Conservation (phyloP, 2,888 invertebrate species). For the Andrena chrysosceles region DNA sequence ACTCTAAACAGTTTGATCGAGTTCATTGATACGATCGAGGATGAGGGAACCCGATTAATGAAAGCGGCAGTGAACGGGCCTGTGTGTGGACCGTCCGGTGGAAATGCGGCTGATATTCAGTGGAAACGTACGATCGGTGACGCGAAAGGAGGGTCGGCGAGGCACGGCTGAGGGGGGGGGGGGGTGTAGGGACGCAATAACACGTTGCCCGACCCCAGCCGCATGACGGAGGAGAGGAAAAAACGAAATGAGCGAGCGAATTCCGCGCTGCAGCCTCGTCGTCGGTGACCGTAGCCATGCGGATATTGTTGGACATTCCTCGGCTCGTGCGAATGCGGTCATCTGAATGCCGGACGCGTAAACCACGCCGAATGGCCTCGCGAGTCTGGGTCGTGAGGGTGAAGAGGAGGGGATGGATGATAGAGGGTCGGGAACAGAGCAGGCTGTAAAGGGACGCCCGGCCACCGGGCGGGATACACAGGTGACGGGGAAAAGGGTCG, state of each 20-base stretch:
- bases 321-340: conserved; percentile 83
- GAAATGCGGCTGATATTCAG: conserved; percentile 56
- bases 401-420: conserved; percentile 61
- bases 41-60: conserved; percentile 58
- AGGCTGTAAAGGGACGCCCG: conserved; percentile 57
- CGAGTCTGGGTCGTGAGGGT: conserved; percentile 72
- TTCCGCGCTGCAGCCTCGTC: conserved; percentile 72
- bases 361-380: conserved; percentile 82
- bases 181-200: conserved; percentile 57
- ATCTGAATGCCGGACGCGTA: conserved; percentile 84
- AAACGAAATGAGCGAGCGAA: conserved; percentile 72
- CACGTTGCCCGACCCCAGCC: conserved; percentile 52
- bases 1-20: conserved; percentile 59
- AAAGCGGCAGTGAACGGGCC: conserved; percentile 41
- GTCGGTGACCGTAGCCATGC: conserved; percentile 76
- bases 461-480: conserved; percentile 54
- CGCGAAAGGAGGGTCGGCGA: conserved; percentile 21
- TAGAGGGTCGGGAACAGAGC: conserved; percentile 62
- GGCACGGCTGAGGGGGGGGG: not conserved
- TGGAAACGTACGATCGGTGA: conserved; percentile 64
- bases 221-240: conserved; percentile 60
- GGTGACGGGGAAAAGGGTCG: conserved; percentile 64
- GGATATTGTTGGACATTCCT: conserved; percentile 83
- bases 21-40: conserved; percentile 64
- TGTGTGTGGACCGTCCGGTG: conserved; percentile 28